Evolutionary conservation across 2,888 invertebrate species (phyloP).

Genomic region (Pherbina coryleti): DNA sequence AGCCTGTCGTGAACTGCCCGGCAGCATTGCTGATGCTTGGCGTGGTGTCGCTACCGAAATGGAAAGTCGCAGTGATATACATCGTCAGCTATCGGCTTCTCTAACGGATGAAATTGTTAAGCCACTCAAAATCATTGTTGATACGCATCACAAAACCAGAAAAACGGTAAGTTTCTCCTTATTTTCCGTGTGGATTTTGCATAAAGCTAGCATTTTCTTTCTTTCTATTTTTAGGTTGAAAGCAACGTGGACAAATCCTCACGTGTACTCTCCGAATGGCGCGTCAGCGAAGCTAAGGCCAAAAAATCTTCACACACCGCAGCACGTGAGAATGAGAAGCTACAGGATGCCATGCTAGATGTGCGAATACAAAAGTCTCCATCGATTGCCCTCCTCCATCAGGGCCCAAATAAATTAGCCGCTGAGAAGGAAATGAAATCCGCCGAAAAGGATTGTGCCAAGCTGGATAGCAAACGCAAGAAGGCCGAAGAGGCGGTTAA

Average conservation of each 20-base stretch:
- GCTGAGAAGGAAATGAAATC: conserved; percentile 70
- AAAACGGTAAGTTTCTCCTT: conserved; percentile 73
- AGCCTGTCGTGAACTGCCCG: conserved; percentile 82
- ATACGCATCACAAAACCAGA: conserved; percentile 79
- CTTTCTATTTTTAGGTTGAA: conserved; percentile 73
- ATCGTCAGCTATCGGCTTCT: conserved; percentile 84
- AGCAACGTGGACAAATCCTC: conserved; percentile 88
- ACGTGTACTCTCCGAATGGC: conserved; percentile 85
- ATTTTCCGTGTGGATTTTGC: no score
- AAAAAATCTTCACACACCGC: conserved; percentile 90
- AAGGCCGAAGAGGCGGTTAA: conserved; percentile 92
- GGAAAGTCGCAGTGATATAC: conserved; percentile 91
- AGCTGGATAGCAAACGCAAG: conserved; percentile 88
- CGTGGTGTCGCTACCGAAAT: conserved; percentile 91
- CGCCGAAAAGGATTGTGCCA: conserved; percentile 77
- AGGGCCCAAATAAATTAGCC: conserved; percentile 64
- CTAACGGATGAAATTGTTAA: conserved; percentile 90
- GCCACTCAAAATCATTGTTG: conserved; percentile 82
- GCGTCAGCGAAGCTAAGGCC: conserved; percentile 87
- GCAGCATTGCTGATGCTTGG: conserved; percentile 90
- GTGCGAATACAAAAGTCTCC: conserved; percentile 71
- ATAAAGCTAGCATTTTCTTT: not conserved
- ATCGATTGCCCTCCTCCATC: conserved; percentile 67
- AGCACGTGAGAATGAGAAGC: conserved; percentile 91
- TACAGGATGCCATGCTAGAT: conserved; percentile 82